Base-by-base conservation (phyloP, 2,113 vertebrate species). In the Pica pica region DNA sequence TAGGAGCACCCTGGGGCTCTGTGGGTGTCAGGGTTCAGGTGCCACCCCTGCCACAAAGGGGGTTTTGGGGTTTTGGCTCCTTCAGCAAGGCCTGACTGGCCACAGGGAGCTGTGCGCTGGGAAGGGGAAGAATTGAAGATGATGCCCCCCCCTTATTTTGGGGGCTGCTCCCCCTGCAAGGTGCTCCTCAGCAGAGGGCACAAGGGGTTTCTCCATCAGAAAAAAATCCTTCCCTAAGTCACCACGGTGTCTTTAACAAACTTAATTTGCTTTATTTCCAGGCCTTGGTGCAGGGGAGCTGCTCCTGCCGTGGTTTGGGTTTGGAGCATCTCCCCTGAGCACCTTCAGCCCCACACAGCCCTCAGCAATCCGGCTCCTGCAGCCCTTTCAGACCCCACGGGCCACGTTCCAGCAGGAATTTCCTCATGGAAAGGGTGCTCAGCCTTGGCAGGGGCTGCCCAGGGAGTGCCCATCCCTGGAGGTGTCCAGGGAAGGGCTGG, bases 171-270 rank as follows among this genome's bases (percentile, higher is more conserved):
- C 35, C 19, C n/a, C 39, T 53, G 21, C 52, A 2, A 9, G 52
- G 23, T 0, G 4, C 65, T 46, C 39, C 13, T 57, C 63, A 16
- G 67, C 24, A 50, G 3, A 5, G 28, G 41, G 23, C 30, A 67
- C 26, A 7, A 11, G 13, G 53, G 5, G 14, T 6, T 46, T 55
- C 26, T 52, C 31, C 60, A 27, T 1, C 49, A 11, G n/a, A 12
- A 68, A 11, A 64, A 55, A 19, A 1, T 4, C 2, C 28, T 42
- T 49, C 3, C 20, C 63, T 28, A 7, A 3, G 3, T 1, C 20
- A 8, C 4, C 59, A 3, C 1, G 0, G 27, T 2, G 4, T 33
- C 63, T 16, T 83, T 23, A 5, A 7, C 0, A 3, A 10, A 7
- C 3, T 4, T 3, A 4, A 5, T 35, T n/a, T 6, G 27, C 7